Conservation (phyloP, 2,113 vertebrate species). For the Nycticebus coucang region DNA sequence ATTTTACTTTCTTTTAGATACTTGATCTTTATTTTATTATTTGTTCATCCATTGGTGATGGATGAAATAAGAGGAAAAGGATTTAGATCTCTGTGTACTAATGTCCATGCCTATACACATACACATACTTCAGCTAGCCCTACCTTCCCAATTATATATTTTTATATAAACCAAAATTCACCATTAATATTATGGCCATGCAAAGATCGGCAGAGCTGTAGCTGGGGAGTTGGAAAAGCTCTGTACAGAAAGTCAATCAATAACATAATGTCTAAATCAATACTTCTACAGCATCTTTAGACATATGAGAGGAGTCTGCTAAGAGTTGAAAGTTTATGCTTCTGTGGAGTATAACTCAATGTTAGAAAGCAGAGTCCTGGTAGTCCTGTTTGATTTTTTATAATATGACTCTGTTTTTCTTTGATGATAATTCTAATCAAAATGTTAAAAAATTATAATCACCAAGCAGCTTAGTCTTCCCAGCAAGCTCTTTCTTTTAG, state of each 20-base stretch:
- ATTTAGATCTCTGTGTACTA: neutral
- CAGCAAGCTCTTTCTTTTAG: neutral
- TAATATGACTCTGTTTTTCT: neutral
- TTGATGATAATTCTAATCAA: conserved; percentile 5
- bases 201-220: neutral
- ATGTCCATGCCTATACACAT: neutral
- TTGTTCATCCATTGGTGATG: neutral
- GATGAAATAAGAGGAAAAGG: neutral
- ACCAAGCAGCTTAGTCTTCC: neutral
- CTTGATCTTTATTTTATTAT: neutral
- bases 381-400: neutral
- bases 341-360: neutral
- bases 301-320: neutral
- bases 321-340: neutral
- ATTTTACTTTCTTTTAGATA: neutral
- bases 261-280: neutral
- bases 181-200: neutral
- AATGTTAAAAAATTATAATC: neutral
- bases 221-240: neutral
- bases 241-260: neutral
- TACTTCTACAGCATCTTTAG: neutral
- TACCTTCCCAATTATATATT: neutral
- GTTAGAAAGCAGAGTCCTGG: neutral
- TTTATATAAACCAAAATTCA: neutral
- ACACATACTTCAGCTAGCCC: neutral